Conservation (phyloP, 2,113 vertebrate genomes). For the Tragelaphus scriptus region DNA sequence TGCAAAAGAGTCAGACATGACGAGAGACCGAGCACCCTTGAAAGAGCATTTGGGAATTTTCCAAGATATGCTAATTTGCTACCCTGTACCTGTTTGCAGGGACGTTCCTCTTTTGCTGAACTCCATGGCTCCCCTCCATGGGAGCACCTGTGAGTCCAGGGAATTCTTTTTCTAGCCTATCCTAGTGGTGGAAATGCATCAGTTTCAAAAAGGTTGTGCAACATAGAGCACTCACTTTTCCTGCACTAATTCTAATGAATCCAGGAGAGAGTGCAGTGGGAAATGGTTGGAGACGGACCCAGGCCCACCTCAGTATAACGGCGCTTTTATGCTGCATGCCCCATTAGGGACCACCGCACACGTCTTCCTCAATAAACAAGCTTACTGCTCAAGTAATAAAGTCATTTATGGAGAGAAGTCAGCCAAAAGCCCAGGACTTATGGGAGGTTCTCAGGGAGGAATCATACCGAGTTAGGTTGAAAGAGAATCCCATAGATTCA, state of each 20-base stretch:
- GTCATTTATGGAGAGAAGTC: constrained; percentile 45
- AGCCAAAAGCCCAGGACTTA: neutral
- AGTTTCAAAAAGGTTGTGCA: neutral
- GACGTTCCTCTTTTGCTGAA: neutral
- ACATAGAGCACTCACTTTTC: neutral
- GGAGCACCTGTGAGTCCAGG: neutral
- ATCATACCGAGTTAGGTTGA: neutral
- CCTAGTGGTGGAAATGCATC: neutral
- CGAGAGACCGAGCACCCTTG: neutral
- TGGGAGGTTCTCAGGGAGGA: neutral
- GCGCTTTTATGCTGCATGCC: neutral
- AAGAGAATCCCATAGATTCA: neutral
- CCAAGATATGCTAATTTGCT: neutral
- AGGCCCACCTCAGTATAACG: neutral
- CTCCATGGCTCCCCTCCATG: neutral
- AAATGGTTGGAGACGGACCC: constrained; percentile 13
- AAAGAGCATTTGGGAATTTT: neutral
- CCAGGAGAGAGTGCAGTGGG: neutral
- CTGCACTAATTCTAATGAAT: constrained; percentile 52
- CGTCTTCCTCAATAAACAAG: constrained; percentile 45
- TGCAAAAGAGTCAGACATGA: neutral
- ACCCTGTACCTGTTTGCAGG: no score
- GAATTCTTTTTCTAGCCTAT: neutral
- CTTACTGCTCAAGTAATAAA: constrained; percentile 15
- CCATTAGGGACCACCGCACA: constrained; percentile 34